Conservation (phyloP, 2,888 invertebrate species). For the Strigamia crassipes region DNA sequence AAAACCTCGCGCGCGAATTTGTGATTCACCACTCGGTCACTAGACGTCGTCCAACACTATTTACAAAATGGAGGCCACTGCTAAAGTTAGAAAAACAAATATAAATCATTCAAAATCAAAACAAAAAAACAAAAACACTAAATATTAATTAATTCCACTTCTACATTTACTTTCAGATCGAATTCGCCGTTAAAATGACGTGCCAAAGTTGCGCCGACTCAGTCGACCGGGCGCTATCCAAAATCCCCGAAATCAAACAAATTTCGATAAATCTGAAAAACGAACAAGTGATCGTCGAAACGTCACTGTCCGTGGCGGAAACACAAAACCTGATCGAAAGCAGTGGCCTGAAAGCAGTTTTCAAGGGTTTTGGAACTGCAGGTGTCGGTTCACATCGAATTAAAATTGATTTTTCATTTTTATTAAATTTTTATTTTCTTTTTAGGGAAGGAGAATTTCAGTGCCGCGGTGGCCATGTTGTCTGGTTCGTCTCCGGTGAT, state of each 20-base stretch:
- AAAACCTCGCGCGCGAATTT: too few species aligned
- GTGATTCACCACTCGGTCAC: too few species aligned
- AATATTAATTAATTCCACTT: neutral
- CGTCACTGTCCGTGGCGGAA: constrained; percentile 67
- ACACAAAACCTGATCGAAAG: constrained; percentile 64
- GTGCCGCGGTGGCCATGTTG: constrained; percentile 74
- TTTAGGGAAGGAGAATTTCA: constrained; percentile 51
- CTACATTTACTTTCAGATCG: constrained; percentile 50
- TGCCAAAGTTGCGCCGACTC: constrained; percentile 50
- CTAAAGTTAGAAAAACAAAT: neutral
- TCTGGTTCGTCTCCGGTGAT: constrained; percentile 62
- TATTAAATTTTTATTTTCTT: neutral
- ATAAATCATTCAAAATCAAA: neutral
- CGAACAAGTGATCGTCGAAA: constrained; percentile 73
- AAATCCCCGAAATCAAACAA: constrained; percentile 61
- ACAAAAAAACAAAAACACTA: too few species aligned
- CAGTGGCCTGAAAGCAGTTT: constrained; percentile 74
- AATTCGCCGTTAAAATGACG: constrained; percentile 52
- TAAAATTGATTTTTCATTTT: neutral
- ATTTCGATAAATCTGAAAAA: constrained; percentile 66
- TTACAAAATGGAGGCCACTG: neutral
- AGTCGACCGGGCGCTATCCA: constrained; percentile 47
- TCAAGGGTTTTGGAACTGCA: constrained; percentile 74
- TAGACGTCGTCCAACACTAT: neutral
- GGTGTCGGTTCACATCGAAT: neutral